Base-by-base conservation (phyloP, 2,113 vertebrate genomes). In the Sander vitreus region DNA sequence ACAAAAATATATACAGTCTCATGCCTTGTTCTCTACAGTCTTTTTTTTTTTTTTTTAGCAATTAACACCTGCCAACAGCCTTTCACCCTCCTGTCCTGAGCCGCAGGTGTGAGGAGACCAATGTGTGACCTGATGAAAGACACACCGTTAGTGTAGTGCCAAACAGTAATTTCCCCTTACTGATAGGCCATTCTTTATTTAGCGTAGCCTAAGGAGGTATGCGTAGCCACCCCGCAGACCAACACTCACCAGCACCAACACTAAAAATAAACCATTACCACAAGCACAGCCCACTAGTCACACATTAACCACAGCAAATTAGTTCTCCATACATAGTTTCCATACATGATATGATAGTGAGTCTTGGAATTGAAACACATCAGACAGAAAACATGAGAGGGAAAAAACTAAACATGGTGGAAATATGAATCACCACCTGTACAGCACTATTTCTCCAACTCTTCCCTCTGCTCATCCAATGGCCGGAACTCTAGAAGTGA, bases 61-160 rank as follows among this genome's bases (percentile, higher is more conserved):
- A 91, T 94, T 96, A 95, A 90, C 89, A 95, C 93, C 88, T 95
- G 91, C 84, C 78, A 76, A 58, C 86, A 89, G 75, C 72, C 86
- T 91, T 82, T 93, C 89, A 86, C 85, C 90, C 86, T 77, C 63
- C 67, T 74, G 79, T 90, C 80, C 85, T 85, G 84, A 90, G 82
- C 83, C 67, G 12, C 39, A 80, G 87, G 92, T 93, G 91, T 88
- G 84, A 94, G 48, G 71, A 87, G 88, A 79, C 70, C 83, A 72
- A 87, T n/a, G 93, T 92, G 93, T 88, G 91, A 93, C 92, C 90
- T 80, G 91, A 93, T 91, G 89, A 91, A 93, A 93, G 78, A 84
- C 89, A 93, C 85, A 83, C 90, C 79, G 80, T 85, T 75, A 76
- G 83, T 67, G 84, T 73, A 48, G 88, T 89, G 92, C 79, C 88